phyloP scores from a whole-genome alignment of 2,113 vertebrate species.

The Coreoperca whiteheadi region DNA sequence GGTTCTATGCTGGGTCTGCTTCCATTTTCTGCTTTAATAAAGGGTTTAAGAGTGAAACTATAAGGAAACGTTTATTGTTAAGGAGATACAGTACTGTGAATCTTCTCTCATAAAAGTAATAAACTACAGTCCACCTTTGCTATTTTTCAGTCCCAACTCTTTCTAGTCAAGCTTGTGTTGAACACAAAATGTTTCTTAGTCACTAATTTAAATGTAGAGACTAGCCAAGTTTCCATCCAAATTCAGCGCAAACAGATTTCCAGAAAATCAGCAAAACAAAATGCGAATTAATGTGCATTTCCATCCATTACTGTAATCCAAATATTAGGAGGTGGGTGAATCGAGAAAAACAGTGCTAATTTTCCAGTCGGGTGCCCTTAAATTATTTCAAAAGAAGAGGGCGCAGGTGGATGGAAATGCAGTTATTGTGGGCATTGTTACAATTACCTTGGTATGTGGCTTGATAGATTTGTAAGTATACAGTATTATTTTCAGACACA shows the following conservation, averaged over 20 bases:
- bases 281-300: no score
- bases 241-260: no score
- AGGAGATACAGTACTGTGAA: background rate
- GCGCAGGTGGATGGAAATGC: background rate
- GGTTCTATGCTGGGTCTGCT: background rate
- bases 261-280: no score
- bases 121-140: background rate
- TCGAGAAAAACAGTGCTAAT: no score
- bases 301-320: no score
- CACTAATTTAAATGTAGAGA: no score
- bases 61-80: background rate
- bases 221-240: no score
- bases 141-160: background rate
- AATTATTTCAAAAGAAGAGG: no score
- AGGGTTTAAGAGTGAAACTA: background rate
- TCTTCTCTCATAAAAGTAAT: background rate
- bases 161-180: background rate
- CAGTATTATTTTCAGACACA: background rate
- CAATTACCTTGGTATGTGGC: background rate
- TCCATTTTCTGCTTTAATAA: slow-evolving; percentile 8
- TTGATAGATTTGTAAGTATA: background rate
- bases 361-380: no score
- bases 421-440: background rate
- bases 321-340: no score
- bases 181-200: no score